phyloP scores from a whole-genome alignment of 2,888 invertebrate species.

The Cosmopolites sordidus region DNA sequence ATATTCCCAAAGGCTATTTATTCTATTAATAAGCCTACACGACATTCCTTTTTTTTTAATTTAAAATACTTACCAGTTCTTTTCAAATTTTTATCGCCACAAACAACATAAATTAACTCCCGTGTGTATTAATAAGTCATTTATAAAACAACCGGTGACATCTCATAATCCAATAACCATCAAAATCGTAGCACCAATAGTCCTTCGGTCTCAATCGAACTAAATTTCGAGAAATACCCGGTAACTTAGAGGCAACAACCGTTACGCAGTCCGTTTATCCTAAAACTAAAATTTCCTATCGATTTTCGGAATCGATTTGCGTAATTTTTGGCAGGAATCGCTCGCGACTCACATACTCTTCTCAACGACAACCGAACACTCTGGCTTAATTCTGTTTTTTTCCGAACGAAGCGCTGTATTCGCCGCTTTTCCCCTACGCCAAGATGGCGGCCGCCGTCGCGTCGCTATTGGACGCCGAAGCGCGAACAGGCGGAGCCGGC shows the following conservation, averaged over 20 bases:
- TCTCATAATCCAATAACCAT: too few species aligned
- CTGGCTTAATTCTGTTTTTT: slow-evolving; percentile 39
- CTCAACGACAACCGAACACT: slow-evolving; percentile 38
- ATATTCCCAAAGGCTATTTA: too few species aligned
- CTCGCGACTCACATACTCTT: slow-evolving; percentile 39
- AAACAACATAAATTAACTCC: too few species aligned
- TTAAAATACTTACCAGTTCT: too few species aligned
- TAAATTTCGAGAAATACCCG: too few species aligned
- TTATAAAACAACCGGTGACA: too few species aligned
- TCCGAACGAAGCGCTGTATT: slow-evolving; percentile 40
- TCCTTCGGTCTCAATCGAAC: too few species aligned
- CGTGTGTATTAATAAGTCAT: too few species aligned
- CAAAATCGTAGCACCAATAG: too few species aligned
- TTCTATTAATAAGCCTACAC: too few species aligned
- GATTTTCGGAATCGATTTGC: slow-evolving; percentile 41
- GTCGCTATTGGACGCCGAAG: slow-evolving; percentile 35
- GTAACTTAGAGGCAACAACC: slow-evolving; percentile 1
- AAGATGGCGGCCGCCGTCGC: slow-evolving; percentile 42
- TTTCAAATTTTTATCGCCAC: too few species aligned
- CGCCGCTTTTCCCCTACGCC: slow-evolving; percentile 30
- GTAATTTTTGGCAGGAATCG: slow-evolving; percentile 42
- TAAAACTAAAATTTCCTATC: slow-evolving; percentile 29
- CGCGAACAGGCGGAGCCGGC: slow-evolving; percentile 33
- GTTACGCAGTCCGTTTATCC: slow-evolving; percentile 7
- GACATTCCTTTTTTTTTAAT: too few species aligned